Evolutionary conservation across 2,888 invertebrate species (phyloP), one percentile per base, ranked within the genome.

Genomic region (Xestia sexstrigata): DNA sequence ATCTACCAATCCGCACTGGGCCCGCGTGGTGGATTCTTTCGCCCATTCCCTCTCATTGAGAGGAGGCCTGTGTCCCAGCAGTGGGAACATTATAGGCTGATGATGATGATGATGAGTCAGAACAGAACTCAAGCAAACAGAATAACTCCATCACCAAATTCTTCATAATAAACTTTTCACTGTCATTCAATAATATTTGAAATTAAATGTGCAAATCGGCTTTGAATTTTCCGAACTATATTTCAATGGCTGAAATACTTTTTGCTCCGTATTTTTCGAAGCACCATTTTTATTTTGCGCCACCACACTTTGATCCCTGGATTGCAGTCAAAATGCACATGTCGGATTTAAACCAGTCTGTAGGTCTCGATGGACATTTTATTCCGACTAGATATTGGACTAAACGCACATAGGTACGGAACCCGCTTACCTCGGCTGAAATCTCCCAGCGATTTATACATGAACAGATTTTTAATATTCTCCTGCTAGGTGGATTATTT

Each of bases 261-360:
- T 85, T 82, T 81, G 69, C 84, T 83, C 74, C 80, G 85, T 52
- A 89, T 90, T 89, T 91, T 87, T 88, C 78, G 70, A 70, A 67
- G 74, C 74, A 60, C 81, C 76, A 88, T 89, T 92, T 91, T 91
- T 89, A 90, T 91, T 90, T 89, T 82, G 87, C 79, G 67, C 83
- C 88, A 90, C 89, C 89, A 89, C 87, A 82, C 86, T 86, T 81
- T 92, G 91, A 93, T 91, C 91, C 89, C 77, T 49, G 83, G 86
- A 86, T 89, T 89, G 83, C 86, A 92, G 91, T 91, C 89, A 89
- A 92, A 93, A 92, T 91, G 90, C 90, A 92, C 89, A 90, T 91
- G 93, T 90, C 83, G 87, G 90, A 88, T 90, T 90, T 90, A 87
- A 88, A 81, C 77, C 83, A 9, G 42, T 42, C 7, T 9, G 70